A percentile compares a stretch with the other conserved stretches of the same genome.
Conservation (phyloP, 2,797 vertebrate species). For the Phaenicophaeus curvirostris region DNA sequence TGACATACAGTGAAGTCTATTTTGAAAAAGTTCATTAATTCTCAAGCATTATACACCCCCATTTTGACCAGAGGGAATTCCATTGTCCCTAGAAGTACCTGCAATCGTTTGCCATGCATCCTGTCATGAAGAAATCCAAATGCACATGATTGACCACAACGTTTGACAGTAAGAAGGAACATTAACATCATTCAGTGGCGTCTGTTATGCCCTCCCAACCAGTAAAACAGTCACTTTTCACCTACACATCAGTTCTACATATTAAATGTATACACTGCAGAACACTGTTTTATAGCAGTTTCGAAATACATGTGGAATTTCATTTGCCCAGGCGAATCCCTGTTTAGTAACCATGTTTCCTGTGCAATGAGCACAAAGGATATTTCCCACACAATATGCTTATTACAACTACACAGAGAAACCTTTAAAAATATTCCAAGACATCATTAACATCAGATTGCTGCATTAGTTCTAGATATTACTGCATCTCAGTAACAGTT, state of each 20-base stretch:
- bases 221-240: background rate
- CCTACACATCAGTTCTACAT: background rate
- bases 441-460: background rate
- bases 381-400: background rate
- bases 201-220: background rate
- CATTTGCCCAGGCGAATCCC: slow-evolving; percentile 5
- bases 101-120: background rate
- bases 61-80: background rate
- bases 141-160: background rate
- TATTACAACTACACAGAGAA: background rate
- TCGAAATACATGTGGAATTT: background rate
- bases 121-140: background rate
- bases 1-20: rapidly evolving
- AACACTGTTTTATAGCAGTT: background rate
- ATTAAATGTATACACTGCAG: background rate
- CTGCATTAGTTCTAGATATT: background rate
- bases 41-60: background rate
- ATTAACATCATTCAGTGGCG: background rate
- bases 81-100: background rate
- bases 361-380: background rate
- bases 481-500: background rate
- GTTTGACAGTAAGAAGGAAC: background rate
- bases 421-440: background rate
- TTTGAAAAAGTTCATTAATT: background rate
- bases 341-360: slow-evolving; percentile 2